Percentiles rank a stretch among this genome's conserved stretches.
These are phyloP conservation scores for Tetropium fuscum DNA, from an alignment of 2,888 invertebrate genomes.

Conservation along the genomic window DNA sequence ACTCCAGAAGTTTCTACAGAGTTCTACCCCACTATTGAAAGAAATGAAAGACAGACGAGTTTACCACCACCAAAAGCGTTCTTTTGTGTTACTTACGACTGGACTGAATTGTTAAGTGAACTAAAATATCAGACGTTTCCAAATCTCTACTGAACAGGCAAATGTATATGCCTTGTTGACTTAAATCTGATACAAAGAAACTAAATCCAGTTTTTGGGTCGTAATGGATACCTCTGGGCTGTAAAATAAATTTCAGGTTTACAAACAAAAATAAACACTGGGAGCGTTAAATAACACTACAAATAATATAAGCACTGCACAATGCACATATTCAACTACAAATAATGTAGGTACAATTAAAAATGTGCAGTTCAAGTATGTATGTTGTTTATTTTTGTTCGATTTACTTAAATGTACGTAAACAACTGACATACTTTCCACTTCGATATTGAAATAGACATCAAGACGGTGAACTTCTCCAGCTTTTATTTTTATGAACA, in stretches of 20 bases:
- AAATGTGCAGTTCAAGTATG: not conserved
- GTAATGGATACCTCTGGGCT: conserved; percentile 57
- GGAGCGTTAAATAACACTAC: no score
- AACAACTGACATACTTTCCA: conserved; percentile 38
- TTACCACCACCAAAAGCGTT: conserved; percentile 38
- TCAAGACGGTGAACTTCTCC: no score
- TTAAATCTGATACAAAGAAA: conserved; percentile 56
- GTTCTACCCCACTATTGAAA: not conserved
- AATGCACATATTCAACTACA: no score
- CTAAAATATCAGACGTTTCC: not conserved
- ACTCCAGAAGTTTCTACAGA: not conserved
- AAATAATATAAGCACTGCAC: no score
- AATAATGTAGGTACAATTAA: no score
- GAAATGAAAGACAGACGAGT: conserved; percentile 17
- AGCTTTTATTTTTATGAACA: not conserved
- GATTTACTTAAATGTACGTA: not conserved
- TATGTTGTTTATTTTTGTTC: not conserved
- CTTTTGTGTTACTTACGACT: conserved; percentile 28
- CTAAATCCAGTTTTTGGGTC: conserved; percentile 67
- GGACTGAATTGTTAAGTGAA: conserved; percentile 13
- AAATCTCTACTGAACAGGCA: conserved; percentile 52
- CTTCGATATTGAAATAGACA: conserved; percentile 6
- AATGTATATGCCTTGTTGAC: conserved; percentile 51
- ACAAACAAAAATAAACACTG: conserved; percentile 14
- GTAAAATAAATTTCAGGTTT: conserved; percentile 46